A percentile compares a stretch with the other conserved stretches of the same genome.
These are phyloP conservation scores for Uria aalge DNA, from an alignment of 2,113 vertebrate genomes.

Conservation along the genomic window DNA sequence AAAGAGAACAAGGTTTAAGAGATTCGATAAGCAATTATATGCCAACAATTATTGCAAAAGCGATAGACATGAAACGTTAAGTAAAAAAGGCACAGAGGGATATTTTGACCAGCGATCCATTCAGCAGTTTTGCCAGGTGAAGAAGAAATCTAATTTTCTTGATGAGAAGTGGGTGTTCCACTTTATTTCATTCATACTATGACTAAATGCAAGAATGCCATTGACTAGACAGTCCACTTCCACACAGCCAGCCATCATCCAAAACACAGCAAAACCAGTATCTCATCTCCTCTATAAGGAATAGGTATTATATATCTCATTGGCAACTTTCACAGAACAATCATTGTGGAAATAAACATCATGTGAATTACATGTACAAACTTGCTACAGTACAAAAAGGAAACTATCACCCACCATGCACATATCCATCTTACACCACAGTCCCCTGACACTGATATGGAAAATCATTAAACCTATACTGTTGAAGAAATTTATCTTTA, in stretches of 20 bases:
- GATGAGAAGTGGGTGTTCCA: background rate
- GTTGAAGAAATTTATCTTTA: background rate
- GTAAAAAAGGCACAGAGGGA: conserved; percentile 5
- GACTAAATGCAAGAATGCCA: background rate
- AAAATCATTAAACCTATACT: background rate
- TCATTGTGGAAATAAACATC: background rate
- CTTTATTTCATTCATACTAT: background rate
- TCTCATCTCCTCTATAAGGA: background rate
- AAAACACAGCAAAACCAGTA: background rate
- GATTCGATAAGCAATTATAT: conserved; percentile 5
- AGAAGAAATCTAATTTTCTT: conserved; percentile 44
- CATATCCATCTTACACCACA: background rate
- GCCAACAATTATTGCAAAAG: background rate
- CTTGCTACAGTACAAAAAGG: background rate
- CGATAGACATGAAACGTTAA: conserved; percentile 15
- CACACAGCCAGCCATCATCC: background rate
- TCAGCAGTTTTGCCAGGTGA: conserved; percentile 33
- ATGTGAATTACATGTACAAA: background rate
- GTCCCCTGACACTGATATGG: background rate
- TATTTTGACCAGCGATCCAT: background rate
- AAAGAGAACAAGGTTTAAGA: conserved; percentile 29
- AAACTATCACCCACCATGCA: background rate
- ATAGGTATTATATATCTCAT: background rate
- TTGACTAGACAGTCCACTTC: background rate
- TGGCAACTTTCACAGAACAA: background rate